Conservation (phyloP, 2,888 invertebrate genomes). For the Tetranychus piercei region DNA sequence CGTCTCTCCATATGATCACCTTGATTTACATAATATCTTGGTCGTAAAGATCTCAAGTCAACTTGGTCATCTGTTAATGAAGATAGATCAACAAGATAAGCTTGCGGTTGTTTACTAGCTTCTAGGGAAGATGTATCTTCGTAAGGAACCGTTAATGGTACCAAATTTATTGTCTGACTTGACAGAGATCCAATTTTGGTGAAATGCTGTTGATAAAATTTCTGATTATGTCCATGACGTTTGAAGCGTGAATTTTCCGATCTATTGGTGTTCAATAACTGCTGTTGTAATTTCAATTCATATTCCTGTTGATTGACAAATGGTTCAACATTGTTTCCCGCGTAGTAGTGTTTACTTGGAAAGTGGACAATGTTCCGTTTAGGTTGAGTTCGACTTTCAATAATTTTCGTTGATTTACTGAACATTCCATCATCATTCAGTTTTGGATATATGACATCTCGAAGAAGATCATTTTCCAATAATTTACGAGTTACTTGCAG, state of each 20-base stretch:
- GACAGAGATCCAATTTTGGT: neutral
- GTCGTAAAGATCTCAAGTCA: neutral
- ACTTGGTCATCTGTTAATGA: neutral
- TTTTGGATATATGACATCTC: neutral
- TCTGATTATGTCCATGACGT: neutral
- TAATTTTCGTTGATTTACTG: neutral
- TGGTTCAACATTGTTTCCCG: neutral
- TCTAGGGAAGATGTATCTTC: neutral
- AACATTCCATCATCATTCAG: neutral
- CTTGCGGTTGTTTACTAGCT: neutral
- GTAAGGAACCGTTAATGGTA: neutral
- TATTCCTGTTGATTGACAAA: neutral
- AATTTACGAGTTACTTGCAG: neutral
- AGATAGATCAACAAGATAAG: neutral
- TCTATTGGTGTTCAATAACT: neutral
- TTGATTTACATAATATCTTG: neutral
- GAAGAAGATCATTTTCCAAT: neutral
- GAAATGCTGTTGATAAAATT: neutral
- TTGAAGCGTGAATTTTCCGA: neutral
- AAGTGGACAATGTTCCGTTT: neutral
- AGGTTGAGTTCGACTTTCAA: neutral
- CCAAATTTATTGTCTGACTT: neutral
- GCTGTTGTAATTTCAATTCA: too few species aligned
- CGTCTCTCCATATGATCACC: constrained; percentile 16
- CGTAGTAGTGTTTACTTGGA: neutral